Evolutionary conservation across 2,113 vertebrate genomes (phyloP), one percentile per base, ranked within the genome.

Genomic region (Struthio camelus): DNA sequence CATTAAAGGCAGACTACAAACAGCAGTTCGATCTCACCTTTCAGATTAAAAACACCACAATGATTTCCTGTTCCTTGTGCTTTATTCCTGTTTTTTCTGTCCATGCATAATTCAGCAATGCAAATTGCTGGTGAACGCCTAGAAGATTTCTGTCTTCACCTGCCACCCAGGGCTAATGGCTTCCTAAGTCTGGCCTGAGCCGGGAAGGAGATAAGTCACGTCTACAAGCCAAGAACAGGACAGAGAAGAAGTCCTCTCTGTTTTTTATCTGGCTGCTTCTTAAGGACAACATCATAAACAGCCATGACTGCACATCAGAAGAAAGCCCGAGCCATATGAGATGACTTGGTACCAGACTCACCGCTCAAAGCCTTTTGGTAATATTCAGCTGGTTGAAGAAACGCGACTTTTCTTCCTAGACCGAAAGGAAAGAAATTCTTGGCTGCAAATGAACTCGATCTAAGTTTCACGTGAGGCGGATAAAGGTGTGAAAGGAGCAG

Each of bases 91-190:
- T 11, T 46, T 84, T 95, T 96, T 85, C 89, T 84, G 67, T 75
- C 95, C 87, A 65, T 96, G 96, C 94, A 97, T 97, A 97, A 96
- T 95, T 96, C 93, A 97, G 80, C 80, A 11, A 87, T 80, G 79
- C 19, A 40, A 59, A 64, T 78, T 58, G 90, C 94, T 97, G 86
- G 82, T 36, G 9, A n/a, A 80, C 44, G 87, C 95, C 97, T 93
- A 64, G 80, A 76, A 94, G 95, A 75, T 32, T 38, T 95, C 92
- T 95, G 85, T 92, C 89, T 93, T 96, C 94, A 90, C 90, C 94
- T 83, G 90, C 95, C 58, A 27, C 38, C 58, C 87, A 17, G 70
- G 92, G 71, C 59, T 32, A 90, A 94, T 14, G 75, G 89, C 88
- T 95, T 54, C 89, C 93, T 20, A 2, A 34, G 93, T 77, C 93